Conservation (phyloP, 2,797 vertebrate species). For the Oophaga sylvatica region DNA sequence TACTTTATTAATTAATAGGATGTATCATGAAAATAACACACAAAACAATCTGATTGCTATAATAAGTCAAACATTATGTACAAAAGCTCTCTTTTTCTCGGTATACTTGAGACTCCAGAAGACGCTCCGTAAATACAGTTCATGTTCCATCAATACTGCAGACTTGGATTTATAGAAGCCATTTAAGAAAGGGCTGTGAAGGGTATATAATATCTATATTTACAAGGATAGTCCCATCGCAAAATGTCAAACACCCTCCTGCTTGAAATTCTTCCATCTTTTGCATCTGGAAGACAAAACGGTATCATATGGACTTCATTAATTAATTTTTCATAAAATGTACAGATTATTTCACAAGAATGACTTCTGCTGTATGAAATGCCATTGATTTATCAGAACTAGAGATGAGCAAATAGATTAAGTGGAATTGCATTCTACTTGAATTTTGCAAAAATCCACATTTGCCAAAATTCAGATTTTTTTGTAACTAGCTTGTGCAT, state of each 20-base stretch:
- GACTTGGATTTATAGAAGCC: slow-evolving; percentile 14
- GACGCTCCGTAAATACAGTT: slow-evolving; percentile 7
- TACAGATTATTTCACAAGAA: background rate
- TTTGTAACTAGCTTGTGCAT: too few relatives aligned
- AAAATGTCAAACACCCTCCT: background rate
- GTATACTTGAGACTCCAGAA: slow-evolving; percentile 23
- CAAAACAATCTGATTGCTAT: slow-evolving; percentile 31
- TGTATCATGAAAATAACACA: slow-evolving; percentile 24
- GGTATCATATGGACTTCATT: background rate
- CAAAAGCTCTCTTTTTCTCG: slow-evolving; percentile 10
- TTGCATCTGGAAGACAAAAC: slow-evolving; percentile 15
- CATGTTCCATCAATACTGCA: background rate
- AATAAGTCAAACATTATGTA: slow-evolving; percentile 36
- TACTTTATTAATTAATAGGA: slow-evolving; percentile 25
- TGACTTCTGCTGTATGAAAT: background rate
- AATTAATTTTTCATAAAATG: background rate
- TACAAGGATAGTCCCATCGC: slow-evolving; percentile 45
- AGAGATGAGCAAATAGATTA: too few relatives aligned
- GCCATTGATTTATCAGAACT: background rate
- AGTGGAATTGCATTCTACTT: too few relatives aligned
- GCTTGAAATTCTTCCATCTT: slow-evolving; percentile 15
- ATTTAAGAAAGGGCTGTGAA: background rate
- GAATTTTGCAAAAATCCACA: too few relatives aligned
- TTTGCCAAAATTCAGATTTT: too few relatives aligned
- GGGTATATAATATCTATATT: slow-evolving; percentile 35